phyloP scores from a whole-genome alignment of 2,888 invertebrate species.

The Athetis lepigone region DNA sequence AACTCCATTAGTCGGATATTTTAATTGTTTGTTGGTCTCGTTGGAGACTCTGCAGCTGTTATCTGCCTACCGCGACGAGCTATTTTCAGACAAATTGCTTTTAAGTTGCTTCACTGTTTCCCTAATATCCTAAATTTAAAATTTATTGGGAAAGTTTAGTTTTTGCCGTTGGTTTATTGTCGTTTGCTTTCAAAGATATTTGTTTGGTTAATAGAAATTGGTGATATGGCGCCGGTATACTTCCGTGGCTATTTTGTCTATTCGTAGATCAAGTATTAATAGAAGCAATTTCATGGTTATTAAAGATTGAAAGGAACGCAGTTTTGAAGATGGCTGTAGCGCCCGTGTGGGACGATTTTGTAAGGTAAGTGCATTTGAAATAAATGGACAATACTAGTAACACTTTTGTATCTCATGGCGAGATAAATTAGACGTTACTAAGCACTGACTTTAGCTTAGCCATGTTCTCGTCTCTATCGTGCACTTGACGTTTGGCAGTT shows the following conservation, averaged over 20 bases:
- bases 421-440: background rate
- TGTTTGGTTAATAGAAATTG: conserved; percentile 44
- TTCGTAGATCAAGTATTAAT: conserved; percentile 26
- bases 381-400: background rate
- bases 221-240: conserved; percentile 25
- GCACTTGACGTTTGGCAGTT: too few species aligned
- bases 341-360: conserved; percentile 17
- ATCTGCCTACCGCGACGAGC: conserved; percentile 81
- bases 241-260: conserved; percentile 19
- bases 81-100: conserved; percentile 89
- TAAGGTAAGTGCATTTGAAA: conserved; percentile 22
- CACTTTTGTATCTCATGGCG: conserved; percentile 1
- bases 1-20: conserved; percentile 90
- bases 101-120: conserved; percentile 81
- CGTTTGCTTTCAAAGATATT: conserved; percentile 45
- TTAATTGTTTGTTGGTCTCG: conserved; percentile 85
- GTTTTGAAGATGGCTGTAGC: conserved; percentile 9
- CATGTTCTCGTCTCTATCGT: too few species aligned
- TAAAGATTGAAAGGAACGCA: conserved; percentile 24
- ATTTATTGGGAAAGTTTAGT: conserved; percentile 61
- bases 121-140: conserved; percentile 70
- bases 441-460: too few species aligned
- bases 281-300: conserved; percentile 48
- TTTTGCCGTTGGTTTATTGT: conserved; percentile 53
- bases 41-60: conserved; percentile 87